These are phyloP conservation scores for Macropis europaea DNA, from an alignment of 2,888 invertebrate species.

Conservation along the genomic window DNA sequence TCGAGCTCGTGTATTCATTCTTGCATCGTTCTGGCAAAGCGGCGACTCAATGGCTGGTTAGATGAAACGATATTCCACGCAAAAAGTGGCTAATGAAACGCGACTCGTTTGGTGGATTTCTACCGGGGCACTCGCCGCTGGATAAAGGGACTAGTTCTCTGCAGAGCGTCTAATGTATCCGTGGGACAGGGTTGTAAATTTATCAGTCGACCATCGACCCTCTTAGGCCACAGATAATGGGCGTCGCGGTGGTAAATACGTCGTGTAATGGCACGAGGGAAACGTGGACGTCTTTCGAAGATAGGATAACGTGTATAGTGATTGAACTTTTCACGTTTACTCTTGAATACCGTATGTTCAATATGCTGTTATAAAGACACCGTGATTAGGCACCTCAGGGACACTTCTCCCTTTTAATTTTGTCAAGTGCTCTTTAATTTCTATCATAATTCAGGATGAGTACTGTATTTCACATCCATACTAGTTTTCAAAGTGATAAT, in stretches of 20 bases:
- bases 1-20: not conserved
- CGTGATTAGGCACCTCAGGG: no score
- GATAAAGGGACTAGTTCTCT: constrained; percentile 39
- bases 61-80: constrained; percentile 1
- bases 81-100: constrained; percentile 14
- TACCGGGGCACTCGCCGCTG: not conserved
- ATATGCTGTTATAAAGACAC: no score
- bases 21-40: not conserved
- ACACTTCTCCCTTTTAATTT: no score
- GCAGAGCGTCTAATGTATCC: constrained; percentile 58
- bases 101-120: no score
- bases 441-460: no score
- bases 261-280: not conserved
- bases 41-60: not conserved
- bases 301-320: not conserved
- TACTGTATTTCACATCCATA: no score
- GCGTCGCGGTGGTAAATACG: constrained; percentile 14
- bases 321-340: no score
- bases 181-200: constrained; percentile 70
- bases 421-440: no score
- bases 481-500: no score
- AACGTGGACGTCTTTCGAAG: not conserved
- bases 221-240: constrained; percentile 65
- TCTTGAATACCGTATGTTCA: no score
- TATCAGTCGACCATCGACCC: constrained; percentile 68